Conservation (phyloP, 2,888 invertebrate species). For the Sceliomorpha sp. region DNA sequence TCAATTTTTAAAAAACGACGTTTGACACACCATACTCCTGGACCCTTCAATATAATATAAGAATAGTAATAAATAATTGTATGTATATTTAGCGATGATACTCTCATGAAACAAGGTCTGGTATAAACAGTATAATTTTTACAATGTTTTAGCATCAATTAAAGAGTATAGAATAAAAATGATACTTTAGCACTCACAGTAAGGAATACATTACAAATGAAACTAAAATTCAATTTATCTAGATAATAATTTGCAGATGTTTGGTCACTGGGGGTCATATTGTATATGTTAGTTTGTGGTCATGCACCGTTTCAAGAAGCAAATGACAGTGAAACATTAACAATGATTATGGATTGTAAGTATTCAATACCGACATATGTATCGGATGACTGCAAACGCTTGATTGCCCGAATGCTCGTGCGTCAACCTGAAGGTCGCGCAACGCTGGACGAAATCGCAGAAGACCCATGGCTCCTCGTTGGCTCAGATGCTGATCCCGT, state of each 20-base stretch:
- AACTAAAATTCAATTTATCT: too few relatives aligned
- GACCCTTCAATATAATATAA: too few relatives aligned
- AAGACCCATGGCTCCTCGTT: conserved; percentile 90
- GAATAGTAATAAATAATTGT: too few relatives aligned
- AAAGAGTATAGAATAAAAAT: too few relatives aligned
- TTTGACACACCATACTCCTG: too few relatives aligned
- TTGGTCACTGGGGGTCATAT: conserved; percentile 99
- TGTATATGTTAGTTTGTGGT: conserved; percentile 99
- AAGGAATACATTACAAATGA: too few relatives aligned
- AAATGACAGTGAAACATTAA: conserved; percentile 99
- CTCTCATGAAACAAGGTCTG: too few relatives aligned
- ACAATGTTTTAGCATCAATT: too few relatives aligned
- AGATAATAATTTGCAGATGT: conserved; percentile 91
- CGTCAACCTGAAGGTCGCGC: conserved; percentile 96
- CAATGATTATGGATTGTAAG: conserved; percentile 99
- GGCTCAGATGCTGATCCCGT: conserved; percentile 81
- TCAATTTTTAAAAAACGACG: too few relatives aligned
- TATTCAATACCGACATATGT: conserved; percentile 95
- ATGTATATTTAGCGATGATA: too few relatives aligned
- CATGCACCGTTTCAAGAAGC: conserved; percentile 99
- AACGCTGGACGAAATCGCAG: conserved; percentile 91
- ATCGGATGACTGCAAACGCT: conserved; percentile 90
- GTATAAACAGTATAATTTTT: too few relatives aligned
- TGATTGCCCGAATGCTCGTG: conserved; percentile 96
- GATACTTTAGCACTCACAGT: too few relatives aligned